A percentile compares a stretch with the other conserved stretches of the same genome.
Evolutionary conservation across 2,888 invertebrate genomes (phyloP).

Genomic region (Ptychoptera contaminata): DNA sequence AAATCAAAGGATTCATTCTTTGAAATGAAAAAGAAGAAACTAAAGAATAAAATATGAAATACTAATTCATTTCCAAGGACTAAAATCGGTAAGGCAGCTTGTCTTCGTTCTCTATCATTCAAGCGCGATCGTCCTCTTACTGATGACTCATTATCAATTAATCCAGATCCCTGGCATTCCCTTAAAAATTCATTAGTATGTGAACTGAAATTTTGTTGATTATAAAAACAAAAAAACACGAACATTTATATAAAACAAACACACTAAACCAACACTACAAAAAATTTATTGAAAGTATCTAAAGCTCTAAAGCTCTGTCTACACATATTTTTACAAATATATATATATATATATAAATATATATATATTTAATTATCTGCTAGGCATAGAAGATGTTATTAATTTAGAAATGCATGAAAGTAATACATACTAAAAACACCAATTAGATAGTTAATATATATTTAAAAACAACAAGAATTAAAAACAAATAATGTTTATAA

Average conservation of each 20-base stretch:
- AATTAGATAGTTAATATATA: conserved; percentile 9
- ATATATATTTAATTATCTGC: too few relatives aligned
- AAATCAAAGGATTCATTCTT: not conserved
- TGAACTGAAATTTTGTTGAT: conserved; percentile 38
- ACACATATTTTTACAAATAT: too few relatives aligned
- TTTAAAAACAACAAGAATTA: conserved; percentile 8
- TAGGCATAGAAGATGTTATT: too few relatives aligned
- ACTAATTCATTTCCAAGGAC: conserved; percentile 84
- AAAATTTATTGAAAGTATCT: conserved; percentile 9
- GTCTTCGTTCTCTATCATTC: conserved; percentile 68
- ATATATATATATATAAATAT: too few relatives aligned
- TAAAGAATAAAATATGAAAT: conserved; percentile 7
- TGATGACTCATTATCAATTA: conserved; percentile 17
- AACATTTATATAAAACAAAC: too few relatives aligned
- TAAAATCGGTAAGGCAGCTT: conserved; percentile 78
- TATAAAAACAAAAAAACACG: conserved; percentile 7
- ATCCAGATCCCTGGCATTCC: conserved; percentile 45
- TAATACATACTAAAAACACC: conserved; percentile 3
- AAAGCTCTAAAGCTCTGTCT: too few relatives aligned
- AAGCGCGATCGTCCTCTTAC: conserved; percentile 35
- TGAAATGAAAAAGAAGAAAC: not conserved
- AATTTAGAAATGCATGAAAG: conserved; percentile 9
- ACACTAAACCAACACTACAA: too few relatives aligned
- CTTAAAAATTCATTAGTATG: conserved; percentile 70
- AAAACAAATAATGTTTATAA: not conserved